Conservation (phyloP, 2,113 vertebrate genomes). For the Ctenodactylus gundi region DNA sequence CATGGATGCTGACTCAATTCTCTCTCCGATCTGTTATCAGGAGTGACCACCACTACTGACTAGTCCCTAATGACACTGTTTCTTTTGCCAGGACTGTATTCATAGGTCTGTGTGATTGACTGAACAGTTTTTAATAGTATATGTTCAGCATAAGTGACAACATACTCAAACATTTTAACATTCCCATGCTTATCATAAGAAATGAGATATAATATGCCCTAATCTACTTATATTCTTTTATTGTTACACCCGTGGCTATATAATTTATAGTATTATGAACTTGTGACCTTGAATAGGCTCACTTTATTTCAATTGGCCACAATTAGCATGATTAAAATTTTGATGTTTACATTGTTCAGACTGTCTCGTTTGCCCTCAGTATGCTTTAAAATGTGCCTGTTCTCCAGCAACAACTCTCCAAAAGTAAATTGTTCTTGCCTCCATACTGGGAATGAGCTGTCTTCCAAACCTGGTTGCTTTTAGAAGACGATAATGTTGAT, state of each 20-base stretch:
- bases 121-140: not conserved
- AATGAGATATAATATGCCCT: not conserved
- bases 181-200: not conserved
- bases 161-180: not conserved
- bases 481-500: not conserved
- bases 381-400: not conserved
- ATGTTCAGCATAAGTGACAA: not conserved
- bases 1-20: not conserved
- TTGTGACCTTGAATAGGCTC: not conserved
- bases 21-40: not conserved
- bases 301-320: not conserved
- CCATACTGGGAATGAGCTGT: not conserved
- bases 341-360: not conserved
- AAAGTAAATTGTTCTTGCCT: not conserved
- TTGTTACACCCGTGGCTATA: not conserved
- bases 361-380: not conserved
- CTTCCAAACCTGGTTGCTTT: not conserved
- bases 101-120: not conserved
- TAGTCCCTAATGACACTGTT: not conserved
- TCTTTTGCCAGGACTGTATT: not conserved
- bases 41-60: not conserved
- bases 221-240: not conserved
- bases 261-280: not conserved
- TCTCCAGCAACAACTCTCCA: not conserved
- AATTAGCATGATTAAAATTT: constrained; percentile 1